These are phyloP conservation scores for Adrianichthys oophorus DNA, from an alignment of 2,797 vertebrate species.

Conservation along the genomic window DNA sequence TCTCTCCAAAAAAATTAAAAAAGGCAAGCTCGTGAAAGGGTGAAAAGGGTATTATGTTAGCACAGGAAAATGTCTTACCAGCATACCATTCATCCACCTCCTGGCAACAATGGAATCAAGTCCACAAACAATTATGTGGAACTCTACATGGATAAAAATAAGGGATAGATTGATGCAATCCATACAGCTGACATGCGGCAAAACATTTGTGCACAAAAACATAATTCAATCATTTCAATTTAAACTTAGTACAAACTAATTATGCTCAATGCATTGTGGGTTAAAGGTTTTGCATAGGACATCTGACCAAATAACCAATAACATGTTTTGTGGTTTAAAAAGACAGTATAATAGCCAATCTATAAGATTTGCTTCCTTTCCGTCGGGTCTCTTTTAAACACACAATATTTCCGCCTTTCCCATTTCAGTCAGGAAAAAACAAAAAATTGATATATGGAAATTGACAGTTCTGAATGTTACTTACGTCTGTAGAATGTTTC, in stretches of 20 bases:
- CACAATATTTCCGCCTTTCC: no score
- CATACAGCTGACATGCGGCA: not conserved
- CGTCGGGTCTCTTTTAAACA: no score
- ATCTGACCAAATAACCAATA: no score
- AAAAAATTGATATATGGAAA: not conserved
- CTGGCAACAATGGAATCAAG: conserved; percentile 91
- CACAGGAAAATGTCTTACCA: conserved; percentile 74
- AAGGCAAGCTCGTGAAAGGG: not conserved
- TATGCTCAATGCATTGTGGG: no score
- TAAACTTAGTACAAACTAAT: no score
- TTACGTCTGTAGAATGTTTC: conserved; percentile 92
- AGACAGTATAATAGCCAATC: no score
- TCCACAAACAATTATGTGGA: conserved; percentile 94
- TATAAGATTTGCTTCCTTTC: no score
- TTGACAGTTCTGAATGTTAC: conserved; percentile 35
- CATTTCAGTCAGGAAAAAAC: not conserved
- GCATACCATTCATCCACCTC: conserved; percentile 96
- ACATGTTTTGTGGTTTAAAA: no score
- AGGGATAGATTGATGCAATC: not conserved
- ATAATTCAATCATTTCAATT: not conserved
- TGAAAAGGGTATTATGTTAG: not conserved
- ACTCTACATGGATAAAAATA: conserved; percentile 76
- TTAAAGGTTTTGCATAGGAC: no score
- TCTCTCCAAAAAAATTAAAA: not conserved
- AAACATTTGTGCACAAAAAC: not conserved